phyloP scores from a whole-genome alignment of 2,113 vertebrate genomes.

The Peromyscus polionotus region DNA sequence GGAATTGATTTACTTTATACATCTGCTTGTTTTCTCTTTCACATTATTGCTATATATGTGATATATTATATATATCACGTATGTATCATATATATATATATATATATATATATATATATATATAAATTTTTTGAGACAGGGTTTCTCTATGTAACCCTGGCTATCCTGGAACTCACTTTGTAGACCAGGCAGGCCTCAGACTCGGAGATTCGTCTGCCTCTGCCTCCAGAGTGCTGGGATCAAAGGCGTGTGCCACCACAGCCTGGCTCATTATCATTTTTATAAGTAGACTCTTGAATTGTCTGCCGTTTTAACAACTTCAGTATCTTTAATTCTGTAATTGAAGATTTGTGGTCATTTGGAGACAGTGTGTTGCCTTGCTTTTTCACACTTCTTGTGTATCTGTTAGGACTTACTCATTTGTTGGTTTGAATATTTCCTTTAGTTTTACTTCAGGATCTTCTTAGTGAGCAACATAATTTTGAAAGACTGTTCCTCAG shows the following conservation, averaged over 20 bases:
- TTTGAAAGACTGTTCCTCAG: neutral
- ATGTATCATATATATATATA: no score
- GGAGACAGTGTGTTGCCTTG: neutral
- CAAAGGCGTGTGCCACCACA: neutral
- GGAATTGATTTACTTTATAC: neutral
- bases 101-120: no score
- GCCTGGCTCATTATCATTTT: neutral
- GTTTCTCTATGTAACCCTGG: neutral
- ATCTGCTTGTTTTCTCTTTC: neutral
- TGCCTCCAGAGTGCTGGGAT: neutral
- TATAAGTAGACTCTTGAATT: neutral
- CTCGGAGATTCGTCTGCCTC: neutral
- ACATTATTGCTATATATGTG: neutral
- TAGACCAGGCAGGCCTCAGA: neutral
- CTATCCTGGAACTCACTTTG: neutral
- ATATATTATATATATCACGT: no score
- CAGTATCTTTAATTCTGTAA: neutral
- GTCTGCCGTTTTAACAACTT: neutral
- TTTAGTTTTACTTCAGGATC: neutral
- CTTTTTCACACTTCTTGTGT: neutral
- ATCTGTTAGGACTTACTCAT: neutral
- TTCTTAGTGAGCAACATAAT: neutral
- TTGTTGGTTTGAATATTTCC: neutral
- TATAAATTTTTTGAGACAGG: no score
- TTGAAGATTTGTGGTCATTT: neutral